A percentile compares a stretch with the other conserved stretches of the same genome.
Conservation (phyloP, 92 coral and sea anemone genomes). For the Porites evermanni region DNA sequence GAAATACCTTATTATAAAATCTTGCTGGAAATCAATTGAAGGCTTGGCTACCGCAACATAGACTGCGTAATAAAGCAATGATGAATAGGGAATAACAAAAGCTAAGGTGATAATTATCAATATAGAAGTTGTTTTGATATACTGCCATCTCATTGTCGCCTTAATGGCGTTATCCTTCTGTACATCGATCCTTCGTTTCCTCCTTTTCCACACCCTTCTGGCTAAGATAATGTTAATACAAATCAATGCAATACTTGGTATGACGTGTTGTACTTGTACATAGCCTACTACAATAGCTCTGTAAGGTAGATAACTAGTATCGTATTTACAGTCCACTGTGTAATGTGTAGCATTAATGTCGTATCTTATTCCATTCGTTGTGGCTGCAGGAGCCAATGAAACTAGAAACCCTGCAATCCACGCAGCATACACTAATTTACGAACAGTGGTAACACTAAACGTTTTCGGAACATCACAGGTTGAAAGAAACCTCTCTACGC, state of each 20-base stretch:
- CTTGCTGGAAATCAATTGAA: neutral
- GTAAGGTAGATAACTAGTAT: too few species aligned
- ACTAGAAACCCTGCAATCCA: conserved; percentile 1
- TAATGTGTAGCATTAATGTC: neutral
- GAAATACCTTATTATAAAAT: neutral
- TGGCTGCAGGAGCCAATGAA: neutral
- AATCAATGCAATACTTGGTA: neutral
- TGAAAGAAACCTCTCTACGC: neutral
- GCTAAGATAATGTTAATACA: too few species aligned
- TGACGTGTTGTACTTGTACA: neutral
- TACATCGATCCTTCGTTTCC: neutral
- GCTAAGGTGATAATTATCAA: neutral
- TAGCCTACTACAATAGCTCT: neutral
- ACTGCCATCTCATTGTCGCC: neutral
- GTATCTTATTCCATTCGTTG: neutral
- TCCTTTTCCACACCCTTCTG: neutral
- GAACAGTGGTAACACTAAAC: too few species aligned
- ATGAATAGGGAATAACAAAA: too few species aligned
- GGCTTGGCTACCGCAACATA: neutral
- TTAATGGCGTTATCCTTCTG: neutral
- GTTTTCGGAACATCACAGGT: too few species aligned
- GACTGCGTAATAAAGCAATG: neutral
- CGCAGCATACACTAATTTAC: neutral
- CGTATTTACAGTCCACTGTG: neutral
- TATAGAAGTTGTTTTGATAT: neutral